Percentiles rank a stretch among this genome's conserved stretches.
These are phyloP conservation scores for Sula dactylatra DNA, from an alignment of 2,113 vertebrate genomes.

Conservation along the genomic window DNA sequence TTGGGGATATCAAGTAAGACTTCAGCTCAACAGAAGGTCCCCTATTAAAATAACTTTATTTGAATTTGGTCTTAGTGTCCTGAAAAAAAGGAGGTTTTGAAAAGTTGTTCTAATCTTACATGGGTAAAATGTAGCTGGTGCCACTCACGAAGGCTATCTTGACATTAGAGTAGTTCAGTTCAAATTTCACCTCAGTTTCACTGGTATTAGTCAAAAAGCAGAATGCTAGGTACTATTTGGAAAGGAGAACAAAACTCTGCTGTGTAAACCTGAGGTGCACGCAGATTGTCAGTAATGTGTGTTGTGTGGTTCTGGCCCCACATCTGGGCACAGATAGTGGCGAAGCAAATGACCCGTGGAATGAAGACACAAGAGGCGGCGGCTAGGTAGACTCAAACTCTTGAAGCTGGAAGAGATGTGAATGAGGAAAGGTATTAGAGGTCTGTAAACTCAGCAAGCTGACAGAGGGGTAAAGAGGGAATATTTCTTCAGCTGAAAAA, in stretches of 20 bases:
- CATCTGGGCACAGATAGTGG: neutral
- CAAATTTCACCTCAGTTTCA: neutral
- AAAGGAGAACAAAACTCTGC: neutral
- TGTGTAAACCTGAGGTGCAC: neutral
- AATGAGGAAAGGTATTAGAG: neutral
- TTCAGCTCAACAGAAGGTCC: neutral
- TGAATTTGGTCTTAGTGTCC: neutral
- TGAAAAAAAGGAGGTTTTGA: neutral
- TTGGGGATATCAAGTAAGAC: neutral
- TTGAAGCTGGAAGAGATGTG: neutral
- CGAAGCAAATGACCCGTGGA: neutral
- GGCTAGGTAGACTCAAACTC: neutral
- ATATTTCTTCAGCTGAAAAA: neutral
- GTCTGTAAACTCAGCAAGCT: neutral
- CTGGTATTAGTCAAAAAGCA: neutral
- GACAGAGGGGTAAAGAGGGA: neutral
- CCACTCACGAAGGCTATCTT: neutral
- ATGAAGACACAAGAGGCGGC: accelerated
- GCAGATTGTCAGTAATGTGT: neutral
- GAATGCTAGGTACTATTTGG: neutral
- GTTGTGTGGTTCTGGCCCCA: neutral
- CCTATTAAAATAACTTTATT: neutral
- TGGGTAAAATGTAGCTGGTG: neutral
- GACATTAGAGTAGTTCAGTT: neutral
- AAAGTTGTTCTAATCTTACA: neutral